A percentile compares a stretch with the other conserved stretches of the same genome.
These are phyloP conservation scores for Myoxocephalus aenaeus DNA, from an alignment of 2,797 vertebrate genomes.

Conservation along the genomic window DNA sequence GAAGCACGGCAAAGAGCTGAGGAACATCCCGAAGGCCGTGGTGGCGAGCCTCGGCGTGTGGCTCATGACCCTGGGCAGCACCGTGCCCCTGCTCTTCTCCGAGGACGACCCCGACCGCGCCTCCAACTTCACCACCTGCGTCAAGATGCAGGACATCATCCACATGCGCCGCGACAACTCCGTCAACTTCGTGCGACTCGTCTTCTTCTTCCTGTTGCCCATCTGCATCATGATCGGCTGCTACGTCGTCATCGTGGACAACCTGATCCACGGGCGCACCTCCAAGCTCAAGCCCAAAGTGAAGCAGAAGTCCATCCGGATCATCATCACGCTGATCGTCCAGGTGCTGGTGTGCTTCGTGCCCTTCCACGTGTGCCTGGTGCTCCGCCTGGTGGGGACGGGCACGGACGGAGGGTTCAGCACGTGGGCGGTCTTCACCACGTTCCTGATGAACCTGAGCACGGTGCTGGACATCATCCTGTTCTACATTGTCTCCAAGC, in stretches of 20 bases:
- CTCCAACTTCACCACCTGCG: constrained; percentile 90
- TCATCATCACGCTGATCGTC: constrained; percentile 92
- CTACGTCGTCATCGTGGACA: constrained; percentile 92
- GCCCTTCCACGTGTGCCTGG: constrained; percentile 92
- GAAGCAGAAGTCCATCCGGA: constrained; percentile 95
- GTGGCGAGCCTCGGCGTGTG: constrained; percentile 88
- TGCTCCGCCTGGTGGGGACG: constrained; percentile 83
- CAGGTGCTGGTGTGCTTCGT: constrained; percentile 95
- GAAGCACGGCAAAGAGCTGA: constrained; percentile 91
- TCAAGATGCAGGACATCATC: constrained; percentile 92
- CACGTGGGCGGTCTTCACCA: constrained; percentile 91
- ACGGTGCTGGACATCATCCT: constrained; percentile 94
- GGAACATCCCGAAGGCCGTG: constrained; percentile 91
- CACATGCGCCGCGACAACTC: constrained; percentile 86
- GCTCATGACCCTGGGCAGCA: constrained; percentile 91
- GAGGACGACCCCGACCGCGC: constrained; percentile 85
- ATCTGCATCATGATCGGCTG: constrained; percentile 94
- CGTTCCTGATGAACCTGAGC: constrained; percentile 96
- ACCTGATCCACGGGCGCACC: constrained; percentile 89
- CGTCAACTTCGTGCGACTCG: constrained; percentile 89
- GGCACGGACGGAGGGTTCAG: constrained; percentile 72
- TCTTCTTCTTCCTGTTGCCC: constrained; percentile 94
- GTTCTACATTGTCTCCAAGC: constrained; percentile 98
- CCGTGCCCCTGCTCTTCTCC: constrained; percentile 87
- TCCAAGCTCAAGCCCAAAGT: constrained; percentile 96